A percentile compares a stretch with the other conserved stretches of the same genome.
phyloP scores from a whole-genome alignment of 1,140 invertebrate species.

The Aphidius ervi region DNA sequence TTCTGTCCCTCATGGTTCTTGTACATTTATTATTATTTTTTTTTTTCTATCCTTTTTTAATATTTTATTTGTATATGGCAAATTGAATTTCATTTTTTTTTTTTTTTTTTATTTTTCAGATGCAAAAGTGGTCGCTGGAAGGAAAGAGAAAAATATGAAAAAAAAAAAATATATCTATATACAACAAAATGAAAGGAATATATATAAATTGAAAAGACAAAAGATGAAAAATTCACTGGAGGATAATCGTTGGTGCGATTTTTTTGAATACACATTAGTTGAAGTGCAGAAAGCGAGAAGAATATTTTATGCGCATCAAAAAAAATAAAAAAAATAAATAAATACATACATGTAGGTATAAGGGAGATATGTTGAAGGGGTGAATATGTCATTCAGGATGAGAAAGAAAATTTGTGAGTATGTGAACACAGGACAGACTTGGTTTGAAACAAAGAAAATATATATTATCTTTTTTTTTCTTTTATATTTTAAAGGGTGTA shows the following conservation, averaged over 20 bases:
- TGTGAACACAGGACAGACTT: not conserved
- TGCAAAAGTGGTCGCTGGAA: not conserved
- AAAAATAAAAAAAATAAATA: not conserved
- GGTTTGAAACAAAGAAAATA: conserved; percentile 11
- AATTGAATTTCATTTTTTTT: conserved; percentile 5
- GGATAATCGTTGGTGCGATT: conserved; percentile 5
- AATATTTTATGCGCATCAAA: conserved; percentile 1
- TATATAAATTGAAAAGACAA: not conserved
- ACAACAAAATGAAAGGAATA: not conserved
- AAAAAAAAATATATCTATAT: not conserved
- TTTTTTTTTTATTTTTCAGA: conserved; percentile 3
- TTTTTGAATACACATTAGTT: conserved; percentile 16
- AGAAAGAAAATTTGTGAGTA: no score
- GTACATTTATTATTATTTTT: no score
- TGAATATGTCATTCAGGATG: not conserved
- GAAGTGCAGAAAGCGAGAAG: conserved; percentile 7
- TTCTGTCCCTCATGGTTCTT: not conserved
- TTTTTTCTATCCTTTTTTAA: no score
- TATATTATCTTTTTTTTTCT: not conserved
- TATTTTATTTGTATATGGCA: conserved; percentile 6
- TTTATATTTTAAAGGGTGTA: not conserved
- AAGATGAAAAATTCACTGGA: not conserved
- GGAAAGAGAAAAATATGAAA: not conserved
- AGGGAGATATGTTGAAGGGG: not conserved
- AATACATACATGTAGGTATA: not conserved